These are phyloP conservation scores for Campodea augens DNA, from an alignment of 1,140 invertebrate species.

Conservation along the genomic window DNA sequence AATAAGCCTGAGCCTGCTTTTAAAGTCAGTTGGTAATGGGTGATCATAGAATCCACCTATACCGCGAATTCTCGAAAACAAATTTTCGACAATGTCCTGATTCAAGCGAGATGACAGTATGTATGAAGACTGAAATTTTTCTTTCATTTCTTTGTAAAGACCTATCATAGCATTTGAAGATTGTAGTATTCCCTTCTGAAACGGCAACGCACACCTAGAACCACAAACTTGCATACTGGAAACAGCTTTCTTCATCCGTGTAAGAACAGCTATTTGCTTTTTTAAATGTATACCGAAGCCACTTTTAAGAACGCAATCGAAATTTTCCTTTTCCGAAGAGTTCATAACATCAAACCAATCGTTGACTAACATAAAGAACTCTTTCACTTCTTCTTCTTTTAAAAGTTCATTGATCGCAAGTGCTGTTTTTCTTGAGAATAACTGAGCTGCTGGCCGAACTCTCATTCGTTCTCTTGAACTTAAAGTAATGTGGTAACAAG, in stretches of 20 bases:
- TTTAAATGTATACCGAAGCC: slow-evolving; percentile 6
- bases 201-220: slow-evolving; percentile 6
- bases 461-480: slow-evolving; percentile 8
- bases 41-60: slow-evolving; percentile 15
- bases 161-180: slow-evolving; percentile 5
- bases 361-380: slow-evolving; percentile 11
- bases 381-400: slow-evolving; percentile 2
- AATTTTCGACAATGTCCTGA: slow-evolving; percentile 19
- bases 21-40: slow-evolving; percentile 15
- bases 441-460: slow-evolving; percentile 10
- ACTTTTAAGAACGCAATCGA: slow-evolving; percentile 5
- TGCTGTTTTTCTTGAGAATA: slow-evolving; percentile 10
- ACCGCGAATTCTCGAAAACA: slow-evolving; percentile 18
- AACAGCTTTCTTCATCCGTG: slow-evolving; percentile 1
- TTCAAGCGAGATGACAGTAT: slow-evolving; percentile 17
- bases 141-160: slow-evolving; percentile 13
- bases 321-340: slow-evolving; percentile 2
- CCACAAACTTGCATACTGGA: background rate
- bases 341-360: slow-evolving; percentile 14
- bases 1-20: slow-evolving; percentile 13
- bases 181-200: slow-evolving; percentile 9
- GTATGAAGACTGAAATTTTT: slow-evolving; percentile 7
- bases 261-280: slow-evolving; percentile 4
- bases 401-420: slow-evolving; percentile 1
- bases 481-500: slow-evolving; percentile 1